Base-by-base conservation (phyloP, 2,113 vertebrate species). In the Otus sunia region DNA sequence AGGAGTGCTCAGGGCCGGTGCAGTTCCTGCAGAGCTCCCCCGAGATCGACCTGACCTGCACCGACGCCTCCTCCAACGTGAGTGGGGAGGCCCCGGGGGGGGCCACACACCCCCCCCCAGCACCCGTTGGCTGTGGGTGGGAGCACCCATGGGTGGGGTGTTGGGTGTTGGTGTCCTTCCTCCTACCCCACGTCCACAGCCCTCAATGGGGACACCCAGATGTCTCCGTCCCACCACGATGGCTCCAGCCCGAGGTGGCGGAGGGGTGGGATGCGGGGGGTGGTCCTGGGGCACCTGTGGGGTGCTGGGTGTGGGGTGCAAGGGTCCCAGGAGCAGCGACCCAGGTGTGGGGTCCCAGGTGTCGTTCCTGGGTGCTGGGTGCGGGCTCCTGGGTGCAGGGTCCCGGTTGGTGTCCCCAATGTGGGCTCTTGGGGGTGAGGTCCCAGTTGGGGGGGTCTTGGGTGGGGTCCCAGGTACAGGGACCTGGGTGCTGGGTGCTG, bases 1-100 rank as follows among this genome's bases (percentile, higher is more conserved):
- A 34, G 88, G 94, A 93, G 63, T 95, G 94, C 63, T 52, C 36
- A 6, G 91, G 91, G 7, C 2, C 55, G 5, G 59, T 91, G 92
- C 50, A 5, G 27, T 3, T 83, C 50, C 15, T 16, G 23, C 15
- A 86, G 39, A 5, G 3, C 32, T 27, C 32, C 45, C 79, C 92
- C 2, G 76, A 94, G 76, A 32, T 94, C 32, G 71, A 86, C 34
- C 75, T 95, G 64, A 8, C 2, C 84, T 95, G 94, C 88, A 15
- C 4, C 5, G 94, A 93, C 4, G 88, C 64, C 49, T 86, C 88
- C 8, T 50, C 83, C 21, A 20, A 93, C 5, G 94, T 93, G 88
- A 91, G 94, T 15, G 23, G 27, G 49, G 50, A 18, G 12, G 17
- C 13, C 6, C 6, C 16, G 0, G 39, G 19, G 12, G 34, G 64